Conservation (phyloP, 2,888 invertebrate genomes). For the Apamea epomidion region DNA sequence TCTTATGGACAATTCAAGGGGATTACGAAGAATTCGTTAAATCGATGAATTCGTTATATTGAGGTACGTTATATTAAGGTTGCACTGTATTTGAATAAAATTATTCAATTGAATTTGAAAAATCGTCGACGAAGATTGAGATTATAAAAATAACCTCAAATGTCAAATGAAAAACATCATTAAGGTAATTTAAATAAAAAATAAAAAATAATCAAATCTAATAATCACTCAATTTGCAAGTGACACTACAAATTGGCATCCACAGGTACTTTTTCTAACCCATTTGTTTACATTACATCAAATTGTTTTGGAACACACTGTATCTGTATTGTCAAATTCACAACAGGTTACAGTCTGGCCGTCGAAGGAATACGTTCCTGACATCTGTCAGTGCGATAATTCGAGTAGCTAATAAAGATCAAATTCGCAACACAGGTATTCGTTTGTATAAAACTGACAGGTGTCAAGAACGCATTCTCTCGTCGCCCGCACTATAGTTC, state of each 20-base stretch:
- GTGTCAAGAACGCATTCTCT: not conserved
- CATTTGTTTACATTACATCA: not conserved
- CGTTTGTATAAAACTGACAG: not conserved
- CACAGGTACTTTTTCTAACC: not conserved
- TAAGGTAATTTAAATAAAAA: not conserved
- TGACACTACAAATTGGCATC: not conserved
- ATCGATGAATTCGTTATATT: no score
- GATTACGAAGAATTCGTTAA: no score
- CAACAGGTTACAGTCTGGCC: no score
- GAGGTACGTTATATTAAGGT: no score
- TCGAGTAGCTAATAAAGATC: no score
- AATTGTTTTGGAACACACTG: not conserved
- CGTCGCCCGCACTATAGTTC: not conserved
- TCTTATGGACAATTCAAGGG: no score
- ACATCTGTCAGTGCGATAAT: not conserved
- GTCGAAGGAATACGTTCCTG: no score
- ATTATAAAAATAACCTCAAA: not conserved
- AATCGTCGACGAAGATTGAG: not conserved
- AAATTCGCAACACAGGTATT: not conserved
- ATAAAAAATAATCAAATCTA: not conserved
- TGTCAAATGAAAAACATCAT: not conserved
- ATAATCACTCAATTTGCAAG: not conserved
- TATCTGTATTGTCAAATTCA: not conserved
- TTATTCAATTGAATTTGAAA: not conserved
- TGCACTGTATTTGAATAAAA: no score